Percentiles rank a stretch among this genome's conserved stretches.
phyloP scores from a whole-genome alignment of 2,113 vertebrate species.

The Columbina picui region DNA sequence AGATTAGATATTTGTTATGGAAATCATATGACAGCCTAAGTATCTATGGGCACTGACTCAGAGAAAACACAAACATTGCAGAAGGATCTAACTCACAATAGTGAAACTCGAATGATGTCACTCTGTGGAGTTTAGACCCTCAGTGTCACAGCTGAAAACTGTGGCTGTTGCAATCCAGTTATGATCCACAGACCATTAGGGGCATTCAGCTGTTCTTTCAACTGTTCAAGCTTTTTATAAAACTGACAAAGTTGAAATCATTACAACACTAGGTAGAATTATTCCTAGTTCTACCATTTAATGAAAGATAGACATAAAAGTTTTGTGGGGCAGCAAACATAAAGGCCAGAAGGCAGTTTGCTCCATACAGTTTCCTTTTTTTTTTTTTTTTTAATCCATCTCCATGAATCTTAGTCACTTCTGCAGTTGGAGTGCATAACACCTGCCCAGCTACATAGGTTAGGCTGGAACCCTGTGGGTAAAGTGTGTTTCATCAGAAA shows the following conservation, averaged over 20 bases:
- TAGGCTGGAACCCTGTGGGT: not conserved
- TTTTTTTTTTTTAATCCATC: not conserved
- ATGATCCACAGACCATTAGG: not conserved
- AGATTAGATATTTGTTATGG: not conserved
- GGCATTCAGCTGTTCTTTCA: not conserved
- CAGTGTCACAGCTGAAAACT: not conserved
- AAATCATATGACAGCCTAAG: not conserved
- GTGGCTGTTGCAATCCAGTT: not conserved
- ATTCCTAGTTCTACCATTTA: not conserved
- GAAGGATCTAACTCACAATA: not conserved
- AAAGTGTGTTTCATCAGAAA: not conserved
- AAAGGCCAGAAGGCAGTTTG: not conserved
- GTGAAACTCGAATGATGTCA: not conserved
- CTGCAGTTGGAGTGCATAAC: not conserved
- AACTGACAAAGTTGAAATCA: not conserved
- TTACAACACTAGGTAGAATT: not conserved
- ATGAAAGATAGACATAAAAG: not conserved
- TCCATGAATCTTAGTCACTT: not conserved
- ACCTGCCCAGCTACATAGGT: not conserved
- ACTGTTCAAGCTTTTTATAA: not conserved
- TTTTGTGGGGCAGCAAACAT: not conserved
- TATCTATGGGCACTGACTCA: not conserved
- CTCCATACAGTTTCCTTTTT: not conserved
- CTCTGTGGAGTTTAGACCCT: not conserved
- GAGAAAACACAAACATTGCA: not conserved